A percentile compares a stretch with the other conserved stretches of the same genome.
Evolutionary conservation across 2,888 invertebrate species (phyloP).

Genomic region (Phrixothrix hirtus): DNA sequence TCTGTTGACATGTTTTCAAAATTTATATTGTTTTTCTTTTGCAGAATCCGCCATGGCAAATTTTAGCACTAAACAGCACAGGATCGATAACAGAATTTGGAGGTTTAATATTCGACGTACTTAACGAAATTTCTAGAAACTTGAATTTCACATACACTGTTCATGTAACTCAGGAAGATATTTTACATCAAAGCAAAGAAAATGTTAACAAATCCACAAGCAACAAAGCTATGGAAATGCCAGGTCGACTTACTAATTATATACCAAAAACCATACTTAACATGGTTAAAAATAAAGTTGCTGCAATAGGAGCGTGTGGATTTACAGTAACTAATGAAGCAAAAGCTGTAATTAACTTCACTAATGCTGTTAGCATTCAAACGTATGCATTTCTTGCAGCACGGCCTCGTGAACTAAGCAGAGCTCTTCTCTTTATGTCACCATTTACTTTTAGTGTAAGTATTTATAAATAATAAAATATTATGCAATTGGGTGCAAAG

Average conservation of each 20-base stretch:
- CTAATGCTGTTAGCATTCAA: slow-evolving; percentile 76
- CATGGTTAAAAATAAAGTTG: slow-evolving; percentile 58
- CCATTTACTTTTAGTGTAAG: slow-evolving; percentile 75
- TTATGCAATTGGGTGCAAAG: too few species aligned
- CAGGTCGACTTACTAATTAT: slow-evolving; percentile 43
- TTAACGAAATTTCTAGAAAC: slow-evolving; percentile 72
- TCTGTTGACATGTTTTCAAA: not conserved
- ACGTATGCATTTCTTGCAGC: slow-evolving; percentile 78
- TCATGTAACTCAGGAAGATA: slow-evolving; percentile 39
- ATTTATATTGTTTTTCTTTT: slow-evolving; percentile 36
- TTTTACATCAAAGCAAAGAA: slow-evolving; percentile 2
- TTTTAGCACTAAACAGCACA: slow-evolving; percentile 64
- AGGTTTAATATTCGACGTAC: slow-evolving; percentile 79
- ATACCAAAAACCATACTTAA: slow-evolving; percentile 56
- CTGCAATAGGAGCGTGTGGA: slow-evolving; percentile 64
- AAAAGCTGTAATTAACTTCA: slow-evolving; percentile 70
- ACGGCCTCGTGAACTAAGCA: slow-evolving; percentile 77
- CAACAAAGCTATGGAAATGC: slow-evolving; percentile 41
- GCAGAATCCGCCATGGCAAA: slow-evolving; percentile 90
- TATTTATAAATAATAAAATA: slow-evolving; percentile 30
- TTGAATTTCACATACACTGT: slow-evolving; percentile 78
- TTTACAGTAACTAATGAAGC: slow-evolving; percentile 61
- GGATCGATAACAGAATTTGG: slow-evolving; percentile 63
- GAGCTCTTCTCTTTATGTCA: slow-evolving; percentile 80
- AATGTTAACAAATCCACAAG: not conserved